These are phyloP conservation scores for Boleophthalmus pectinirostris DNA, from an alignment of 2,113 vertebrate species.

Conservation along the genomic window DNA sequence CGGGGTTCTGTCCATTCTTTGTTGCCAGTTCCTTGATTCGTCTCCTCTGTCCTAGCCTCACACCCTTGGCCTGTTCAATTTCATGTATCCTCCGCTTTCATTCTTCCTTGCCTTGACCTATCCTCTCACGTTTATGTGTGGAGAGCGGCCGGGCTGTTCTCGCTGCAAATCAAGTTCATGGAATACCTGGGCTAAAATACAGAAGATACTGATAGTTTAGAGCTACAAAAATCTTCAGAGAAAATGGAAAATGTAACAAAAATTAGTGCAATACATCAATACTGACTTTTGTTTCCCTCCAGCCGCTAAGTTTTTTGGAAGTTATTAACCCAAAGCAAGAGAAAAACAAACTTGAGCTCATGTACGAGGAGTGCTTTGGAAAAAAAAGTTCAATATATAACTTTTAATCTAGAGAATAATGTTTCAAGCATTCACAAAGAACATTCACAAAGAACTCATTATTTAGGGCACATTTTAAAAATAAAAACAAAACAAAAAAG, in stretches of 20 bases:
- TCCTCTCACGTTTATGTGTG: slow-evolving; percentile 19
- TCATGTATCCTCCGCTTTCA: slow-evolving; percentile 16
- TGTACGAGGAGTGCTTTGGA: too few species aligned
- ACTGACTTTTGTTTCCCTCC: too few species aligned
- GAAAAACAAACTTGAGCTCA: too few species aligned
- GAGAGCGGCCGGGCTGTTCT: slow-evolving; percentile 1
- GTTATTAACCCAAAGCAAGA: too few species aligned
- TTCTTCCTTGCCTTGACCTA: slow-evolving; percentile 27
- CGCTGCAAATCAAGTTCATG: neutral
- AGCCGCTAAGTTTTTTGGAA: too few species aligned
- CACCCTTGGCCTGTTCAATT: slow-evolving; percentile 29
- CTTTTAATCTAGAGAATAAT: too few species aligned
- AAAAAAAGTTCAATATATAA: too few species aligned
- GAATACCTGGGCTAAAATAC: neutral
- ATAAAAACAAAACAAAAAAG: too few species aligned
- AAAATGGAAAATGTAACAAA: neutral
- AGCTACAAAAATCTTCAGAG: neutral
- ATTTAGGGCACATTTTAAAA: too few species aligned
- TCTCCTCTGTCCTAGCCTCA: slow-evolving; percentile 17
- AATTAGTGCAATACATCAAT: neutral
- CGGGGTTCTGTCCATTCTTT: slow-evolving; percentile 7
- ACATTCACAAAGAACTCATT: too few species aligned
- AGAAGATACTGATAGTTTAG: neutral
- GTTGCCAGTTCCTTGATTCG: slow-evolving; percentile 40
- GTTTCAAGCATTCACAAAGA: too few species aligned